Evolutionary conservation across 1,140 invertebrate genomes (phyloP).

Genomic region (Eupristina koningsbergeri): DNA sequence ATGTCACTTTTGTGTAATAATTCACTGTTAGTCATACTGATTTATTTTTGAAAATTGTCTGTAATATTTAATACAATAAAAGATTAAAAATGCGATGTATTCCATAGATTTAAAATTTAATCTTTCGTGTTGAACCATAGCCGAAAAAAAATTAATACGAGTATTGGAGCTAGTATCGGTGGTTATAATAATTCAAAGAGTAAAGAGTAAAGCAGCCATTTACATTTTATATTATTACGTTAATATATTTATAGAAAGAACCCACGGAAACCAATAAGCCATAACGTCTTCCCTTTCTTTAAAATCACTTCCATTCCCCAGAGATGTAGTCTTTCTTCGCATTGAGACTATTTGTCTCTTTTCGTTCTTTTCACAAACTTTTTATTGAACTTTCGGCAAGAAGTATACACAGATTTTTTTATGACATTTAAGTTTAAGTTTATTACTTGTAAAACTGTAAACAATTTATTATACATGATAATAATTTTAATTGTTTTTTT

Average conservation of each 20-base stretch:
- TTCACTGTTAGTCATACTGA: no score
- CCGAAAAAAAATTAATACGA: not conserved
- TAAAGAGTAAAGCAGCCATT: not conserved
- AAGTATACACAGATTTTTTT: not conserved
- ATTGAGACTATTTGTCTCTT: constrained; percentile 6
- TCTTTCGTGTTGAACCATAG: no score
- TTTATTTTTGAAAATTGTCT: no score
- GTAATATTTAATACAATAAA: no score
- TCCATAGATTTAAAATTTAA: no score
- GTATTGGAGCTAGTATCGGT: not conserved
- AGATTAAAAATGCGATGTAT: no score
- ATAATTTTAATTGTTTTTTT: no score
- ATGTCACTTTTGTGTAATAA: no score
- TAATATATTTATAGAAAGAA: constrained; percentile 17
- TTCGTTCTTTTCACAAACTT: constrained; percentile 34
- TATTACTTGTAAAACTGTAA: no score
- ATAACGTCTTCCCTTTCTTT: constrained; percentile 3
- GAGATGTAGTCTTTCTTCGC: constrained; percentile 12
- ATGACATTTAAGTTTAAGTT: not conserved
- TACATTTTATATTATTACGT: not conserved
- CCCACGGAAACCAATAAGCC: constrained; percentile 27
- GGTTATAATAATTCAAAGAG: not conserved
- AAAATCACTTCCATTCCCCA: constrained; percentile 41
- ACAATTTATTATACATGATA: no score
- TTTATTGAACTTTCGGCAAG: constrained; percentile 23